Base-by-base conservation (phyloP, 2,888 invertebrate genomes). In the Amorpha juglandis region DNA sequence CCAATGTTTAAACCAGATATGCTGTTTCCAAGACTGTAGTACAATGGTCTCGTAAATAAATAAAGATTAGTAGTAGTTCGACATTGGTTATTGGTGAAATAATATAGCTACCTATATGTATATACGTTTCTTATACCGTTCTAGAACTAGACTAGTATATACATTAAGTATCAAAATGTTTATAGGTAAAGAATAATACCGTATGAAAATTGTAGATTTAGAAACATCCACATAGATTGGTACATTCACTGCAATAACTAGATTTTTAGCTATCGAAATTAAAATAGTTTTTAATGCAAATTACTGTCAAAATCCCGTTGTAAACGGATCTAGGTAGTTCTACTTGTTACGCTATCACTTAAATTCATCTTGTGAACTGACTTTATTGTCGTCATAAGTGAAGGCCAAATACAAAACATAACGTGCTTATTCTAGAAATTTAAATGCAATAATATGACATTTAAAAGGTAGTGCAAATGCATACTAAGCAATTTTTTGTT, bases 341-440 rank as follows among this genome's bases (percentile, higher is more conserved):
- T 16, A 38, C 58, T 38, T 58, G 38, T 42, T 58, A 42, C 58
- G 42, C 42, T 58, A 58, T 58, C 58, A 42, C 19, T 58, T 58
- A 12, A 21, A 58, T 58, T 42, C 42, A 58, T 58, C 58, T 58
- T 58, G 12, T 12, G 58, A 58, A 42, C 42, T 42, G 42, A 38
- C 16, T 19, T 16, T 19, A 58, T 42, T 42, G 58, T 42, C 42
- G 11, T 42, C 19, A 67, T 67, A 16, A 67, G 62, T 63, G 71
- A 58, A 58, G 58, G 42, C 9, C 38, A 38, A 35, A 35, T 9
- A n/a, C 38, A 42, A 35, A 55, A 38, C 53, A 53, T 53, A n/a
- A 33, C n/a, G 6, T 35, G 35, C n/a, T 35, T 33, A 53, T 53
- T 53, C 33, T 35, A n/a, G n/a, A 53, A 35, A 53, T 8, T 14